Conservation (phyloP, 2,888 invertebrate species). For the Thymelicus sylvestris region DNA sequence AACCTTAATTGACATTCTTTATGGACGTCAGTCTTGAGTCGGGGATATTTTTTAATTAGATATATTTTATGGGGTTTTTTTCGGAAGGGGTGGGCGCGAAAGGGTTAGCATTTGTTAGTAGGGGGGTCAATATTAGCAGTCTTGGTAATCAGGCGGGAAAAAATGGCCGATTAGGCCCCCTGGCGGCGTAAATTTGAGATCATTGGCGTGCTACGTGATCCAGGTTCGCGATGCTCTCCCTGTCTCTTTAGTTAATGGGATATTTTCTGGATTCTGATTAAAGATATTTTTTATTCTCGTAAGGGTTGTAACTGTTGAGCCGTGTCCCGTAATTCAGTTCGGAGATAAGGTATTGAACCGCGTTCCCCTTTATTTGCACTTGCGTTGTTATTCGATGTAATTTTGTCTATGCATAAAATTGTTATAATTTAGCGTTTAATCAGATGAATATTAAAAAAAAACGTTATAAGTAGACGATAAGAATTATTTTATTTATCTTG, state of each 20-base stretch:
- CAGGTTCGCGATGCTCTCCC: constrained; percentile 54
- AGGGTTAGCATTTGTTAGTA: constrained; percentile 84
- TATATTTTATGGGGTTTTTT: constrained; percentile 85
- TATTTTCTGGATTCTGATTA: constrained; percentile 61
- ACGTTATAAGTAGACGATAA: neutral
- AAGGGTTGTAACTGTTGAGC: constrained; percentile 31
- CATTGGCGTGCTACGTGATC: constrained; percentile 73
- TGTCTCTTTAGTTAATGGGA: constrained; percentile 66
- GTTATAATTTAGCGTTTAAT: neutral
- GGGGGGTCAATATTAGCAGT: constrained; percentile 82
- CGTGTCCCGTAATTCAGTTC: constrained; percentile 33
- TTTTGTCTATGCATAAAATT: neutral
- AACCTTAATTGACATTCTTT: constrained; percentile 85
- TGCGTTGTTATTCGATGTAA: constrained; percentile 7
- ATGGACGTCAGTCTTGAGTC: constrained; percentile 83
- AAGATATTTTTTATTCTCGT: constrained; percentile 49
- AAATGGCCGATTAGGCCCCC: constrained; percentile 83
- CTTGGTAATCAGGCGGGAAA: constrained; percentile 82
- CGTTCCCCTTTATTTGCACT: constrained; percentile 17
- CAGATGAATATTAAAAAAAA: neutral
- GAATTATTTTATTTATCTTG: too few species aligned
- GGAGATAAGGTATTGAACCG: constrained; percentile 30
- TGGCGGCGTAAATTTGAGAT: constrained; percentile 80
- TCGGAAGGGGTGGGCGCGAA: constrained; percentile 77
- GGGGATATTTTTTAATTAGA: constrained; percentile 86